These are phyloP conservation scores for Chionodraco myersi DNA, from an alignment of 2,113 vertebrate genomes.

Conservation along the genomic window DNA sequence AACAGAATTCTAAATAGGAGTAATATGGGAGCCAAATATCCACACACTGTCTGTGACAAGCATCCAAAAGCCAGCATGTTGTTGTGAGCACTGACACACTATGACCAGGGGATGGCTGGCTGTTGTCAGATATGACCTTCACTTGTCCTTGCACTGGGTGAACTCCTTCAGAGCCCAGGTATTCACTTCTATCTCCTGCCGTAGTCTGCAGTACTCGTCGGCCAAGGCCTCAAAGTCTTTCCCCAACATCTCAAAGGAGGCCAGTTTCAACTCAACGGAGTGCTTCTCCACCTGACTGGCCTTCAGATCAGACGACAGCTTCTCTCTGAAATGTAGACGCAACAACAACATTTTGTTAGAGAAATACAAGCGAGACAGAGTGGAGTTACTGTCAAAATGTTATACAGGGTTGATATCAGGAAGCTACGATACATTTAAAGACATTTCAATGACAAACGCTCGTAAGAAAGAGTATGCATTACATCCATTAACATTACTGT, in stretches of 20 bases:
- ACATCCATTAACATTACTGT: background rate
- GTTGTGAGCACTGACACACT: background rate
- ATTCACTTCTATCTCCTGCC: conserved; percentile 79
- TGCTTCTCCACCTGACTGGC: conserved; percentile 72
- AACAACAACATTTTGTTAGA: background rate
- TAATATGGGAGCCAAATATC: background rate
- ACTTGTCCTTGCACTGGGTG: conserved; percentile 53
- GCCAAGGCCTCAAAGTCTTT: conserved; percentile 81
- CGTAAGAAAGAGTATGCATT: background rate
- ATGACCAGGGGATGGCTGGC: background rate
- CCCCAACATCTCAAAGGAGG: conserved; percentile 83
- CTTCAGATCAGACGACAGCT: conserved; percentile 73
- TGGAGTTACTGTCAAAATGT: background rate
- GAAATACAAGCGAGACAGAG: background rate
- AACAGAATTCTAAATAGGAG: too few relatives aligned
- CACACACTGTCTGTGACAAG: background rate
- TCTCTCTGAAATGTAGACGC: conserved; percentile 67
- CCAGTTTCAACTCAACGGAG: conserved; percentile 71
- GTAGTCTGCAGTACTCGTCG: conserved; percentile 79
- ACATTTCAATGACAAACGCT: background rate
- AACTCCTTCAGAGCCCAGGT: conserved; percentile 84
- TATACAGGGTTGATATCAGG: background rate
- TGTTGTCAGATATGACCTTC: background rate
- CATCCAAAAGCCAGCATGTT: conserved; percentile 8
- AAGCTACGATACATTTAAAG: background rate